Percentiles rank a stretch among this genome's conserved stretches.
Evolutionary conservation across 1,140 invertebrate genomes (phyloP).

Genomic region (Xylocopa sonorina): DNA sequence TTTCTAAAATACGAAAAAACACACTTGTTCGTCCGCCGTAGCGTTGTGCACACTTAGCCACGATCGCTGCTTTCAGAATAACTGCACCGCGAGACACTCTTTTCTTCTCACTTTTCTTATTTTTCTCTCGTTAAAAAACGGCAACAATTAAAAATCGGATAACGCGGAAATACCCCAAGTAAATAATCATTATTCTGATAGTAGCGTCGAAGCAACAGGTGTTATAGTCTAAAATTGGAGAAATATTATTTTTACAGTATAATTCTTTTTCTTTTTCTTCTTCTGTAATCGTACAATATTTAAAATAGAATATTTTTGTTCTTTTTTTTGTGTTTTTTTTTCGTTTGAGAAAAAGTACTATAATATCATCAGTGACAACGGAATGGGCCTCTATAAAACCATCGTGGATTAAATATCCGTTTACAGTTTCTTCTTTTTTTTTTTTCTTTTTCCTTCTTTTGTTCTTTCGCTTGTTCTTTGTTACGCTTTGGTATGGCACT

Average conservation of each 20-base stretch:
- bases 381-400: conserved; percentile 58
- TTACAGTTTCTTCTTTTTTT: neutral
- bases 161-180: conserved; percentile 6
- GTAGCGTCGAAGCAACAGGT: neutral
- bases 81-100: neutral
- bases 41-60: conserved; percentile 28
- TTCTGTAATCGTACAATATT: conserved; percentile 64
- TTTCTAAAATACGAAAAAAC: conserved; percentile 34
- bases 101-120: too few species aligned
- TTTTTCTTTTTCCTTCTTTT: neutral
- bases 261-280: conserved; percentile 22
- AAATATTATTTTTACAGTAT: conserved; percentile 40
- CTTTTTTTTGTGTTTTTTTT: too few species aligned
- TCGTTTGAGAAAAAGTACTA: conserved; percentile 59
- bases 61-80: conserved; percentile 18
- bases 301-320: conserved; percentile 75
- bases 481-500: conserved; percentile 71
- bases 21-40: conserved; percentile 24
- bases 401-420: conserved; percentile 49
- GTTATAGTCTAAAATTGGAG: conserved; percentile 30
- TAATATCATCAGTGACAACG: conserved; percentile 42
- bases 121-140: too few species aligned
- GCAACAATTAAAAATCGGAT: conserved; percentile 13
- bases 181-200: conserved; percentile 29
- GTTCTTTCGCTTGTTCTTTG: neutral